Percentiles rank a stretch among this genome's conserved stretches.
phyloP scores from a whole-genome alignment of 2,888 invertebrate species.

The Trimorus sp. region DNA sequence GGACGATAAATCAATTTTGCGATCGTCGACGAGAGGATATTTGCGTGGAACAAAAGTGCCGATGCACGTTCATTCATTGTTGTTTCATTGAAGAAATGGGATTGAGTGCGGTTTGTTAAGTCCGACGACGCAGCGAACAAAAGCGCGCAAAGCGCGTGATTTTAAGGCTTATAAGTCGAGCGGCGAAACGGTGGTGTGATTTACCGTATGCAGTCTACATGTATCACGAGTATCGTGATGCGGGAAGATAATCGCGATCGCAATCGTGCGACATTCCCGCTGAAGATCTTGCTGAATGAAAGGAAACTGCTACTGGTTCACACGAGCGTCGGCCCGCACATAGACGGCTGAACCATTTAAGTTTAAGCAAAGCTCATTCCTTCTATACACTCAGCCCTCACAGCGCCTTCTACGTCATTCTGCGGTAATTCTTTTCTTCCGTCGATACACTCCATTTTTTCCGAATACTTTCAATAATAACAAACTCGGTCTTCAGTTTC shows the following conservation, averaged over 20 bases:
- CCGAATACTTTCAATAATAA: constrained; percentile 62
- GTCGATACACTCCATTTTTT: constrained; percentile 63
- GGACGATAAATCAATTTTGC: constrained; percentile 6
- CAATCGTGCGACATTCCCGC: constrained; percentile 78
- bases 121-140: constrained; percentile 23
- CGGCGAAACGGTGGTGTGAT: constrained; percentile 63
- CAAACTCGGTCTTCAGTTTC: constrained; percentile 52
- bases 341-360: constrained; percentile 74
- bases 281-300: constrained; percentile 78
- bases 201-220: constrained; percentile 61
- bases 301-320: constrained; percentile 79
- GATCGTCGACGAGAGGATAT: constrained; percentile 5
- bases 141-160: constrained; percentile 31
- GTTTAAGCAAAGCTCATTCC: constrained; percentile 77
- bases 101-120: constrained; percentile 35
- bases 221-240: constrained; percentile 65
- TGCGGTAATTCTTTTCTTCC: constrained; percentile 65
- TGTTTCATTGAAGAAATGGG: constrained; percentile 40
- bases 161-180: constrained; percentile 38
- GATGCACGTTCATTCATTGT: constrained; percentile 31
- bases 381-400: constrained; percentile 76
- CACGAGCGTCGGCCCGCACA: constrained; percentile 75
- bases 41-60: constrained; percentile 25
- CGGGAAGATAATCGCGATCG: constrained; percentile 72
- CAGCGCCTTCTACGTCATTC: constrained; percentile 68